phyloP scores from a whole-genome alignment of 2,113 vertebrate genomes.

The Acrocephalus kingi region DNA sequence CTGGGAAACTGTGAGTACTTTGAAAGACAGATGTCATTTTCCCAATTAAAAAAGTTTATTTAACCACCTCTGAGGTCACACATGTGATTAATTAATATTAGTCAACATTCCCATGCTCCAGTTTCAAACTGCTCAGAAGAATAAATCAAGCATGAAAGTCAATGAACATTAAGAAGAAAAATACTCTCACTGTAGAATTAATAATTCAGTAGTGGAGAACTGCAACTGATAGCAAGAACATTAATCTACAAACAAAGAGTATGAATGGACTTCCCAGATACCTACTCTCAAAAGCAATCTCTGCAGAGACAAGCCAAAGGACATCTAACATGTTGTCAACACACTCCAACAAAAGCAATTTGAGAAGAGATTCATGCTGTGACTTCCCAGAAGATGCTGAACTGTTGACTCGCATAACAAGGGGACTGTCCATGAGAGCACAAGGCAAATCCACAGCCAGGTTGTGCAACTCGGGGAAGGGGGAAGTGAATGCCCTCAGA shows the following conservation, averaged over 20 bases:
- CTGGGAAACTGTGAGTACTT: neutral
- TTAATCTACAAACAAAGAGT: neutral
- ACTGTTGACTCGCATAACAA: neutral
- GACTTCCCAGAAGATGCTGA: neutral
- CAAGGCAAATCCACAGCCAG: neutral
- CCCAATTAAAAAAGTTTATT: neutral
- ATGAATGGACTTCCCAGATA: neutral
- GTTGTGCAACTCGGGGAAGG: neutral
- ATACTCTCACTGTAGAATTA: neutral
- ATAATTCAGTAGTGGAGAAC: conserved; percentile 19
- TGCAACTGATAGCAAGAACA: neutral
- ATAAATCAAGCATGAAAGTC: conserved; percentile 7
- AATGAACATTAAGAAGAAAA: neutral
- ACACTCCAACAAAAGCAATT: neutral
- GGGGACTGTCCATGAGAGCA: neutral
- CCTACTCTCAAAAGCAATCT: neutral
- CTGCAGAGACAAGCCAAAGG: neutral
- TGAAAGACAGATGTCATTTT: neutral
- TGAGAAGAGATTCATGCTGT: neutral
- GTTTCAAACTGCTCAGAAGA: conserved; percentile 11
- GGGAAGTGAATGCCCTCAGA: neutral
- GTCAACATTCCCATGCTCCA: neutral
- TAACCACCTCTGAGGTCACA: neutral
- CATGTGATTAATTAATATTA: neutral
- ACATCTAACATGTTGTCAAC: neutral